A percentile compares a stretch with the other conserved stretches of the same genome.
Conservation (phyloP, 2,113 vertebrate species). For the Macrotus californicus region DNA sequence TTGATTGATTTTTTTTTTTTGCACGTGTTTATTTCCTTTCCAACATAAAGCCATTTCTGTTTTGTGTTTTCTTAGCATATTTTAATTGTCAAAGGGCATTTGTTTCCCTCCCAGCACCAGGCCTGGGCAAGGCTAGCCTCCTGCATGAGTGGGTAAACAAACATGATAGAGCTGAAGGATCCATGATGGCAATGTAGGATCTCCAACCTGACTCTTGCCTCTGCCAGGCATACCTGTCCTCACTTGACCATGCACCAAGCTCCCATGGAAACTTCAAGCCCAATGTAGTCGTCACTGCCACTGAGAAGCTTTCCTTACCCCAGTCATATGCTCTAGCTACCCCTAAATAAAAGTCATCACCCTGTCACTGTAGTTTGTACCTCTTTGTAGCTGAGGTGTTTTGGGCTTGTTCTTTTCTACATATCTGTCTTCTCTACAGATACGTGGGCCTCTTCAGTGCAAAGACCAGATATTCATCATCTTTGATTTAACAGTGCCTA, state of each 20-base stretch:
- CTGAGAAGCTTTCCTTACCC: neutral
- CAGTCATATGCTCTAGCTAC: neutral
- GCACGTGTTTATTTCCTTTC: neutral
- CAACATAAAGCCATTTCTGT: neutral
- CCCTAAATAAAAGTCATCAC: neutral
- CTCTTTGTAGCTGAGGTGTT: neutral
- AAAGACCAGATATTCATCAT: neutral
- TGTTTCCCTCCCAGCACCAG: neutral
- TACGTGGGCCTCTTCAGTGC: neutral
- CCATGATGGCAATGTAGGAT: no score
- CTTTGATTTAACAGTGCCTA: neutral
- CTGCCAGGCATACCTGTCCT: neutral
- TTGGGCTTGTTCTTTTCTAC: neutral
- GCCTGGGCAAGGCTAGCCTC: neutral
- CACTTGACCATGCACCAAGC: rapidly evolving
- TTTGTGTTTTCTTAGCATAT: neutral
- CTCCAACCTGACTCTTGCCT: neutral
- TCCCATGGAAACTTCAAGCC: neutral
- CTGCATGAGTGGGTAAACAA: neutral
- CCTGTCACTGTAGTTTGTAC: neutral
- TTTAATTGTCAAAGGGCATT: neutral
- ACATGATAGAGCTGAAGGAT: neutral
- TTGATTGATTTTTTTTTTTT: neutral
- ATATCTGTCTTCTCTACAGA: neutral
- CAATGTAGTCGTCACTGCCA: rapidly evolving